phyloP scores from a whole-genome alignment of 2,113 vertebrate genomes.

The Lepisosteus oculatus region DNA sequence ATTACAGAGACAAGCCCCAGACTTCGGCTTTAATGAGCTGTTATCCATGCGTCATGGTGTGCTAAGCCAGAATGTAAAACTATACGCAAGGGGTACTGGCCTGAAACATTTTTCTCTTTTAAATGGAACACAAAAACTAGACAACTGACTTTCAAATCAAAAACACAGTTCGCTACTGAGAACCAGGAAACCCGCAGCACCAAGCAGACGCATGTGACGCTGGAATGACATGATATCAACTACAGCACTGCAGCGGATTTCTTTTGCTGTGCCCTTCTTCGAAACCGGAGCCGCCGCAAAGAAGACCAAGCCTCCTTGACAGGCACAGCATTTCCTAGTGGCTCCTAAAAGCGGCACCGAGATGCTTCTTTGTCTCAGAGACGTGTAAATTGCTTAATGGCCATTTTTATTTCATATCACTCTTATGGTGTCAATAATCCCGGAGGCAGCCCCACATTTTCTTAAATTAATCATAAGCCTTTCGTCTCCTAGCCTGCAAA shows the following conservation, averaged over 20 bases:
- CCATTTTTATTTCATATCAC: background rate
- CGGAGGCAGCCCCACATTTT: constrained; percentile 46
- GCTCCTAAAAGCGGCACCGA: background rate
- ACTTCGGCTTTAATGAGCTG: constrained; percentile 41
- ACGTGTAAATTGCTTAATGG: background rate
- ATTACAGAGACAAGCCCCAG: constrained; percentile 45
- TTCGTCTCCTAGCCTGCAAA: constrained; percentile 50
- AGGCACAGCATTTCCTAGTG: background rate
- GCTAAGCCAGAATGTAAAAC: constrained; percentile 37
- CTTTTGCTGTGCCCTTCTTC: background rate
- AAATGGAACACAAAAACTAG: constrained; percentile 5
- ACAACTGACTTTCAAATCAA: constrained; percentile 20
- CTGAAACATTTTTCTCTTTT: constrained; percentile 26
- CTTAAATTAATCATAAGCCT: constrained; percentile 64
- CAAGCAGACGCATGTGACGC: constrained; percentile 10
- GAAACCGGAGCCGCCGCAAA: background rate
- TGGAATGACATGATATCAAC: background rate
- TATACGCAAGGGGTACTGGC: constrained; percentile 24
- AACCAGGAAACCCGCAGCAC: background rate
- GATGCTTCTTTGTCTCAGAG: background rate
- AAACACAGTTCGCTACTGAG: constrained; percentile 20
- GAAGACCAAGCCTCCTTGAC: background rate
- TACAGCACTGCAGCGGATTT: background rate
- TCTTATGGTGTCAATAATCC: constrained; percentile 49
- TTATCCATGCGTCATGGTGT: constrained; percentile 34